phyloP scores from a whole-genome alignment of 2,797 vertebrate genomes.

The Novumbra hubbsi region DNA sequence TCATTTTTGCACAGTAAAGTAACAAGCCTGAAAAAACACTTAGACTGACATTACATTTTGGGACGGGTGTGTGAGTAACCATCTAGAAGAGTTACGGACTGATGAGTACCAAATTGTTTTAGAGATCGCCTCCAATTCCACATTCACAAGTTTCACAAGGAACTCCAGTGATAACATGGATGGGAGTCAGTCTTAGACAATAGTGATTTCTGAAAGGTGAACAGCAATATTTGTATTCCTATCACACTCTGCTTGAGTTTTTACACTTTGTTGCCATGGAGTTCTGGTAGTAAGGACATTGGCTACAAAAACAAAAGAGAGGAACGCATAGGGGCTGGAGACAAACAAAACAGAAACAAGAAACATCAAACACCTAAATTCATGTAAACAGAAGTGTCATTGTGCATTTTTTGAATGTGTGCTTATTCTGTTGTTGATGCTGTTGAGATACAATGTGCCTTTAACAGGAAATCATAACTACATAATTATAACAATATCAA shows the following conservation, averaged over 20 bases:
- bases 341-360: conserved; percentile 47
- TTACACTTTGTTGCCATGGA: conserved; percentile 30
- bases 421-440: conserved; percentile 73
- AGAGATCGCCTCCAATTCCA: conserved; percentile 27
- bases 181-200: conserved; percentile 21
- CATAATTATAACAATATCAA: conserved; percentile 70
- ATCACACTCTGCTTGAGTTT: conserved; percentile 19
- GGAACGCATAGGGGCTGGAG: conserved; percentile 47
- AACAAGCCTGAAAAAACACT: conserved; percentile 21
- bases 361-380: conserved; percentile 62
- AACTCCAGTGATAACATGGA: conserved; percentile 7
- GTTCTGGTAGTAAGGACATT: conserved; percentile 43
- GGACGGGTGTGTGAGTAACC: conserved; percentile 32
- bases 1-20: conserved; percentile 35
- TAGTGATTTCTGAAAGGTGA: conserved; percentile 20
- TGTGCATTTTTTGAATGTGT: conserved; percentile 78
- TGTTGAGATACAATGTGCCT: conserved; percentile 77
- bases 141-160: not conserved
- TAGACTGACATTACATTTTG: conserved; percentile 5
- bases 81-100: conserved; percentile 21
- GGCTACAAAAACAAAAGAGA: conserved; percentile 50
- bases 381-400: conserved; percentile 77
- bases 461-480: conserved; percentile 76
- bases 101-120: conserved; percentile 37
- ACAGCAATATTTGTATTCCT: not conserved